phyloP scores from a whole-genome alignment of 2,888 invertebrate species.

The Aelia acuminata region DNA sequence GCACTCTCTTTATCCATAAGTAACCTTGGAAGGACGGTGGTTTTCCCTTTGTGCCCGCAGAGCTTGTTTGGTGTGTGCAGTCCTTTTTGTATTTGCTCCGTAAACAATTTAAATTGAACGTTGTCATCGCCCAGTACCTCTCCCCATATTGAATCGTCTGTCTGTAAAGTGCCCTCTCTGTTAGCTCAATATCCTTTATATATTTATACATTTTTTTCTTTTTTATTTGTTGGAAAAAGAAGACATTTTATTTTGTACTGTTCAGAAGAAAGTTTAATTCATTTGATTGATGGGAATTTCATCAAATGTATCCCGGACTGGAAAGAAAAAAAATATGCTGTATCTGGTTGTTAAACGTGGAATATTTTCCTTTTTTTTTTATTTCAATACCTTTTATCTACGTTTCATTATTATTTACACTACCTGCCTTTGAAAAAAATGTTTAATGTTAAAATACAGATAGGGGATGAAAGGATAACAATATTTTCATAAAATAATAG shows the following conservation, averaged over 20 bases:
- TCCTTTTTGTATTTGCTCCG: constrained; percentile 2
- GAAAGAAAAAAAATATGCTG: no score
- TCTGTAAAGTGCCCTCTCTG: background rate
- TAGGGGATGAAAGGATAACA: background rate
- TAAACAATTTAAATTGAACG: background rate
- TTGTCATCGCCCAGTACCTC: background rate
- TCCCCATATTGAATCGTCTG: background rate
- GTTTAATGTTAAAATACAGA: background rate
- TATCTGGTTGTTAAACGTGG: no score
- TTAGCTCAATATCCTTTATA: background rate
- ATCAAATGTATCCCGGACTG: no score
- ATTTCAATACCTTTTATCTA: no score
- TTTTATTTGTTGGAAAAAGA: background rate
- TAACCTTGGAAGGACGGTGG: background rate
- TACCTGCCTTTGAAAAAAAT: no score
- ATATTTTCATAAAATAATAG: background rate
- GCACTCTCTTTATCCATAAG: background rate
- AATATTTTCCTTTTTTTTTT: no score
- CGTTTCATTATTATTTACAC: no score
- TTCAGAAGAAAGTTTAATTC: no score
- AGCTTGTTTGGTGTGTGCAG: background rate
- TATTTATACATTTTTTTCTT: no score
- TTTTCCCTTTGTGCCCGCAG: background rate
- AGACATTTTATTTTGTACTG: background rate
- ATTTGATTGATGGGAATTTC: no score